Percentiles rank a stretch among this genome's conserved stretches.
Conservation (phyloP, 1,140 invertebrate genomes). For the Drosophila sulfurigaster region DNA sequence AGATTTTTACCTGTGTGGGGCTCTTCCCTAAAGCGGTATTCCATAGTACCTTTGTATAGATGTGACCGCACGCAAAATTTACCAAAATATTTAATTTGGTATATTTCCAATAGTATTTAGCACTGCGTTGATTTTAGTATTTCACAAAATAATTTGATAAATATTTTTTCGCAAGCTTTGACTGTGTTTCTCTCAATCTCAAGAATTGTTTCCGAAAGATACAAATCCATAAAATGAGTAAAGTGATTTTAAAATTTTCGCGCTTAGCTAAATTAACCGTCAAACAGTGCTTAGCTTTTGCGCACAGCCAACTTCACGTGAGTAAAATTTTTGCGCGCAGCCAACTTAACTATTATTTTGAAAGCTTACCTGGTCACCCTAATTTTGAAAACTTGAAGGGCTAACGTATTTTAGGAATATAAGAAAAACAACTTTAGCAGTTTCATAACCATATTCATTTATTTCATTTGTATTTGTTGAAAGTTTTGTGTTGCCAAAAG, state of each 20-base stretch:
- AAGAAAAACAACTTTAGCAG: not conserved
- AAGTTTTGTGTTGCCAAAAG: constrained; percentile 55
- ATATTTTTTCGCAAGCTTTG: too few relatives aligned
- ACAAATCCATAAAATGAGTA: too few relatives aligned
- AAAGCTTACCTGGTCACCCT: constrained; percentile 11
- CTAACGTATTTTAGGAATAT: not conserved
- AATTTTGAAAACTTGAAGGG: not conserved
- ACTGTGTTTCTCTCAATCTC: too few relatives aligned
- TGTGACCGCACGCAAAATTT: not conserved
- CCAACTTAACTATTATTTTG: not conserved
- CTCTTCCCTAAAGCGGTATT: too few relatives aligned
- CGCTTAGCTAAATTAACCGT: constrained; percentile 25
- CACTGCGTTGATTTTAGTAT: too few relatives aligned
- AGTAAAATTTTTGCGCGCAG: not conserved
- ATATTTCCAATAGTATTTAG: not conserved
- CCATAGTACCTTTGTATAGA: too few relatives aligned
- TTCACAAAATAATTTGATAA: too few relatives aligned
- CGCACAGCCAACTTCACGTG: constrained; percentile 12
- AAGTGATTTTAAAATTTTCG: not conserved
- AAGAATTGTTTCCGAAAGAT: too few relatives aligned
- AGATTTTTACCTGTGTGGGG: too few relatives aligned
- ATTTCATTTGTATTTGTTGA: constrained; percentile 64
- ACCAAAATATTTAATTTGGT: not conserved
- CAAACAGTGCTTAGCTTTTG: not conserved
- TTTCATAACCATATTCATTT: constrained; percentile 58